Percentiles rank a stretch among this genome's conserved stretches.
Evolutionary conservation across 2,888 invertebrate species (phyloP).

Genomic region (Griposia aprilina): DNA sequence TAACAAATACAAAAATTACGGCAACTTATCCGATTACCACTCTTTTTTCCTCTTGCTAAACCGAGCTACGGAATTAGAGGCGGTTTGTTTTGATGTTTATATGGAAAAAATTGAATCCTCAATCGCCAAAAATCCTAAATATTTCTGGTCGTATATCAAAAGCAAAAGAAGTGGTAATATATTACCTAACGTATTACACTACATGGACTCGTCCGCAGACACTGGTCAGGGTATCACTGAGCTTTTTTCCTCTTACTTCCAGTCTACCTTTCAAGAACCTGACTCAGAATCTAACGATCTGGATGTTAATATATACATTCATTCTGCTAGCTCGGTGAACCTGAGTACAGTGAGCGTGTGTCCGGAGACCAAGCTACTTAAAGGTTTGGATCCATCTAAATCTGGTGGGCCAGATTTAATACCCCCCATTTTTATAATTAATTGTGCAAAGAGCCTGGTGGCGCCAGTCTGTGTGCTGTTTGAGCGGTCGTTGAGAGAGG

Average conservation of each 20-base stretch:
- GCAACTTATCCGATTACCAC: no score
- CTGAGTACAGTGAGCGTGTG: background rate
- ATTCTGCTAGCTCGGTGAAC: background rate
- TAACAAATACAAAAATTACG: no score
- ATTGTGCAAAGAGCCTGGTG: no score
- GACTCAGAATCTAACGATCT: background rate
- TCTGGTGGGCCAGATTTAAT: no score
- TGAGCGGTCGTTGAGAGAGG: no score
- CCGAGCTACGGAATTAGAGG: background rate
- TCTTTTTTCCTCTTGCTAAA: no score
- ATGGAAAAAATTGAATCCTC: conserved; percentile 1
- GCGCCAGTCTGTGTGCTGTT: no score
- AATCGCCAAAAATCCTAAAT: background rate
- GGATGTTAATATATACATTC: background rate
- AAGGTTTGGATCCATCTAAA: no score
- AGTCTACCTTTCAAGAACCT: background rate
- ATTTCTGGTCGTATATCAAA: background rate
- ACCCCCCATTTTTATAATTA: no score
- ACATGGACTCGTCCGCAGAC: background rate
- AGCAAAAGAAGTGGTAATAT: background rate
- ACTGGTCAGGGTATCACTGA: background rate
- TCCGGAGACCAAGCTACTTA: no score
- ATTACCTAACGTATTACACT: background rate
- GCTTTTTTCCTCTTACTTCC: background rate
- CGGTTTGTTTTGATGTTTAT: background rate